phyloP scores from a whole-genome alignment of 2,113 vertebrate species.

The Archilochus colubris region DNA sequence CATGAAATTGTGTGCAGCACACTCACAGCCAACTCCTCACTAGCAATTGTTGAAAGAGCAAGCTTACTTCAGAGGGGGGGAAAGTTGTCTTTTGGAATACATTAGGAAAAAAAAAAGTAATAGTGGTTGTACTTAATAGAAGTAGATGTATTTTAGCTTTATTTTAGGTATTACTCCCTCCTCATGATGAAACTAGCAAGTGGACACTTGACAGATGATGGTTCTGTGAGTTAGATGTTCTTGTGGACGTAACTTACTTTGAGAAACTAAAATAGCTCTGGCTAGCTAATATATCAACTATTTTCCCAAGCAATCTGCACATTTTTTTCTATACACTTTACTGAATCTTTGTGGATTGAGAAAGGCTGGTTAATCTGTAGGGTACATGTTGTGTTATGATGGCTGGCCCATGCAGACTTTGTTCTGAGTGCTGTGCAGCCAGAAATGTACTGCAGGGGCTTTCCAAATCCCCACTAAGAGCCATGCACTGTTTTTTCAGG shows the following conservation, averaged over 20 bases:
- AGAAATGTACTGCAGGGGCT: not conserved
- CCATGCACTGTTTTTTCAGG: slow-evolving; percentile 40
- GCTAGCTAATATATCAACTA: not conserved
- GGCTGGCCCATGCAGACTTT: slow-evolving; percentile 8
- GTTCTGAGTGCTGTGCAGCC: slow-evolving; percentile 3
- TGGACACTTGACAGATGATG: not conserved
- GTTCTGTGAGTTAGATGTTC: not conserved
- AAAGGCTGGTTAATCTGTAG: slow-evolving; percentile 54
- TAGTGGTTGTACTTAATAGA: not conserved
- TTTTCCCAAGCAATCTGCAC: slow-evolving; percentile 1
- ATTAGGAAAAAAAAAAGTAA: not conserved
- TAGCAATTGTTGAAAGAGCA: not conserved
- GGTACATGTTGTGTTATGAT: slow-evolving; percentile 46
- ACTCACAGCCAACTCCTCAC: not conserved
- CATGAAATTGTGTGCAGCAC: not conserved
- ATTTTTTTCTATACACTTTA: slow-evolving; percentile 44
- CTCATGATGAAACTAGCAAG: not conserved
- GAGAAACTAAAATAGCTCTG: not conserved
- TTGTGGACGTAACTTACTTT: not conserved
- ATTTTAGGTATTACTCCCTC: not conserved
- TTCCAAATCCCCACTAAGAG: slow-evolving; percentile 65
- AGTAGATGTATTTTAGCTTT: not conserved
- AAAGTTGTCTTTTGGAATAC: not conserved
- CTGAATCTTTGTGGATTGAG: slow-evolving; percentile 48
- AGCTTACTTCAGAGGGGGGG: not conserved